Evolutionary conservation across 1,140 invertebrate genomes (phyloP).

Genomic region (Ceratina australensis): DNA sequence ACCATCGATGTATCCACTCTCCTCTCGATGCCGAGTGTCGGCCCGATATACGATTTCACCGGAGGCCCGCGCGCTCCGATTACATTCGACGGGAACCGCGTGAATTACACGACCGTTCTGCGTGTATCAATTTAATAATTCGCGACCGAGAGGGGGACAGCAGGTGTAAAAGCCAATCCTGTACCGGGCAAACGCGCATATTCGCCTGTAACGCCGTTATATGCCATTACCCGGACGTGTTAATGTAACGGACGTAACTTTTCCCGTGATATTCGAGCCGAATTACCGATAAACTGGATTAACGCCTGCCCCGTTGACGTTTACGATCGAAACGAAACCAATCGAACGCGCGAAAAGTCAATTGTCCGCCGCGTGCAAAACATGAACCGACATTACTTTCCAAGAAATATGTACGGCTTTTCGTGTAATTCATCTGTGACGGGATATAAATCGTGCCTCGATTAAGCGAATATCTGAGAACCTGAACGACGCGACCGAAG

Average conservation of each 20-base stretch:
- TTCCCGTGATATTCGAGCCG: conserved; percentile 44
- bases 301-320: conserved; percentile 18
- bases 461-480: conserved; percentile 53
- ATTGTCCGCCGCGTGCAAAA: background rate
- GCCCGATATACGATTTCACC: conserved; percentile 43
- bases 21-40: conserved; percentile 16
- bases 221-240: conserved; percentile 34
- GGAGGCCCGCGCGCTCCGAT: conserved; percentile 47
- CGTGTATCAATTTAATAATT: conserved; percentile 62
- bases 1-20: conserved; percentile 26
- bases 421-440: conserved; percentile 12
- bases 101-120: conserved; percentile 50
- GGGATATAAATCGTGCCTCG: conserved; percentile 48
- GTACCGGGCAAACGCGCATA: conserved; percentile 8
- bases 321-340: conserved; percentile 27
- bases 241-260: conserved; percentile 39
- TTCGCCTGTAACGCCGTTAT: conserved; percentile 39
- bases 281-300: conserved; percentile 44
- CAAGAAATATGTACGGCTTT: background rate
- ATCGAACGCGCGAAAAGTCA: background rate
- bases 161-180: conserved; percentile 52
- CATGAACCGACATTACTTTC: background rate
- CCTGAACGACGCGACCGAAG: conserved; percentile 64
- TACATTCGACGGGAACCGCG: conserved; percentile 45
- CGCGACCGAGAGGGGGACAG: conserved; percentile 3